Evolutionary conservation across 2,113 vertebrate species (phyloP).

Genomic region (Oostethus manadensis): DNA sequence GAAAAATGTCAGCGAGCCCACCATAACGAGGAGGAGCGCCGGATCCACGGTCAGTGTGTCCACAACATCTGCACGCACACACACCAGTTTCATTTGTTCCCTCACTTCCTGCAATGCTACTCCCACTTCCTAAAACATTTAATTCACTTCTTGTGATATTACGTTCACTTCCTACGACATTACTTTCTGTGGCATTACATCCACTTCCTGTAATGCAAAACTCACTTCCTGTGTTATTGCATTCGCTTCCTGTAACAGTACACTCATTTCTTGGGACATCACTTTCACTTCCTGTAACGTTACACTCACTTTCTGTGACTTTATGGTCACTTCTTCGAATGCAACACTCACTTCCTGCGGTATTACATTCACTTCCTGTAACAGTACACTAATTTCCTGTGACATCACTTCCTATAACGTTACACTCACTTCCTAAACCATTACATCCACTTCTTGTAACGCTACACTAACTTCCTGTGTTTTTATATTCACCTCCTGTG

Average conservation of each 20-base stretch:
- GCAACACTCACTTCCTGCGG: no score
- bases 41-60: constrained; percentile 73
- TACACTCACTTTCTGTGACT: neutral
- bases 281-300: no score
- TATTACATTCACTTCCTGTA: no score
- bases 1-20: constrained; percentile 69
- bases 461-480: no score
- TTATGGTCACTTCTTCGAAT: no score
- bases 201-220: neutral
- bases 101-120: no score
- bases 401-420: no score
- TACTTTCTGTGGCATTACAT: neutral
- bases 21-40: constrained; percentile 68
- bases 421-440: neutral
- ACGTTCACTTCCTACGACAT: neutral
- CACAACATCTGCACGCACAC: constrained; percentile 63
- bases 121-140: neutral
- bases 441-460: no score
- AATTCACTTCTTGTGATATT: neutral
- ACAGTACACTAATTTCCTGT: no score
- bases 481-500: no score
- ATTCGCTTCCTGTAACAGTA: neutral
- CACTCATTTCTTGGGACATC: no score
- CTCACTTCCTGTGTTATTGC: neutral
- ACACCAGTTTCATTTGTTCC: neutral